A percentile compares a stretch with the other conserved stretches of the same genome.
These are phyloP conservation scores for Iguana delicatissima DNA, from an alignment of 2,797 vertebrate genomes.

Conservation along the genomic window DNA sequence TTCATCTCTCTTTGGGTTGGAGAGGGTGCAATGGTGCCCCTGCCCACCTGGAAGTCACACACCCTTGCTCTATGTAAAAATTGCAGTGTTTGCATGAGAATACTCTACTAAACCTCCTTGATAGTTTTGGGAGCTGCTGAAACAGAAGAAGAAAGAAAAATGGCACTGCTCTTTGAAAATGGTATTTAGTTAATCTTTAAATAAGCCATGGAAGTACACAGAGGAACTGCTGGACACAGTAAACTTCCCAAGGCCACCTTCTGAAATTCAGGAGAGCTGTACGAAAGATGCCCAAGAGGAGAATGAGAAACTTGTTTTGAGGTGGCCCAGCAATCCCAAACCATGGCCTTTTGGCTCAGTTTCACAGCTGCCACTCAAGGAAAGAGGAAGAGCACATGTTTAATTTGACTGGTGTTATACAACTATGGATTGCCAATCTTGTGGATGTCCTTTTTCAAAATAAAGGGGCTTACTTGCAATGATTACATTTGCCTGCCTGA, in stretches of 20 bases:
- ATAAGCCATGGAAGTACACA: not conserved
- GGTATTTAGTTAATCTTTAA: conserved; percentile 27
- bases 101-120: not conserved
- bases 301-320: not conserved
- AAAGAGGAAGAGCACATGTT: not conserved
- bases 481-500: conserved; percentile 29
- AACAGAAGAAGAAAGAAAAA: conserved; percentile 29
- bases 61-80: not conserved
- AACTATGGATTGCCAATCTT: not conserved
- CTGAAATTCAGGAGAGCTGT: not conserved
- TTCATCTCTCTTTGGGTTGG: not conserved
- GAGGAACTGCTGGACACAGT: not conserved
- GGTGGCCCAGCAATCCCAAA: not conserved
- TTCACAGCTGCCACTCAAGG: not conserved
- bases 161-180: conserved; percentile 1
- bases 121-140: not conserved
- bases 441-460: conserved; percentile 10
- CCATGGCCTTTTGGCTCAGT: not conserved
- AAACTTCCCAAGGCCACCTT: not conserved
- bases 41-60: not conserved
- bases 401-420: conserved; percentile 25
- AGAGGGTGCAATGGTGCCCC: not conserved
- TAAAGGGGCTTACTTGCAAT: conserved; percentile 21
- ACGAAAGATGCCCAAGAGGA: not conserved
- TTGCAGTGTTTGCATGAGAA: not conserved